Evolutionary conservation across 2,797 vertebrate genomes (phyloP).

Genomic region (Onychomys torridus): DNA sequence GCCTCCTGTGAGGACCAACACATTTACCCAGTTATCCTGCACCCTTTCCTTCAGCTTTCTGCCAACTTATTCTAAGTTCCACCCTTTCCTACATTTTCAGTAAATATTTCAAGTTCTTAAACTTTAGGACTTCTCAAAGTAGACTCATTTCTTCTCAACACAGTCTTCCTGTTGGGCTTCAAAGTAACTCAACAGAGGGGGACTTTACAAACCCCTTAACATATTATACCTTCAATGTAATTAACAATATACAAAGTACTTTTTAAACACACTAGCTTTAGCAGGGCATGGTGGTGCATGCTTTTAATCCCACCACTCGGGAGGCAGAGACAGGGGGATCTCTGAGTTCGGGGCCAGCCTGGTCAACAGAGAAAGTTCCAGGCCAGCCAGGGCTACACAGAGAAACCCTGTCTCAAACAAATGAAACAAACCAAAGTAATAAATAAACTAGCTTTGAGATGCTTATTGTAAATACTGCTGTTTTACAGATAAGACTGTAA

Average conservation of each 20-base stretch:
- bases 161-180: neutral
- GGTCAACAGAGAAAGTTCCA: neutral
- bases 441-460: slow-evolving; percentile 11
- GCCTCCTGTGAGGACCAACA: neutral
- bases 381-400: neutral
- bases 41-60: neutral
- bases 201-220: neutral
- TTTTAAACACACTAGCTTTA: slow-evolving; percentile 16
- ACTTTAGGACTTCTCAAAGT: neutral
- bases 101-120: neutral
- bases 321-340: neutral
- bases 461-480: neutral
- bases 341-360: neutral
- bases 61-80: slow-evolving; percentile 5
- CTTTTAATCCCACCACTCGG: neutral
- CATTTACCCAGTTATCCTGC: neutral
- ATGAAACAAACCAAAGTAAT: neutral
- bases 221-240: neutral
- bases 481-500: slow-evolving; percentile 22
- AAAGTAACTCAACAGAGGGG: slow-evolving; percentile 12
- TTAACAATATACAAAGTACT: slow-evolving; percentile 41
- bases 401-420: neutral
- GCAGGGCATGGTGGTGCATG: neutral
- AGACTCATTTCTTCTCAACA: neutral
- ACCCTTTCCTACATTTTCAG: neutral